A percentile compares a stretch with the other conserved stretches of the same genome.
Conservation (phyloP, 1,140 invertebrate species). For the Pararge aegeria region DNA sequence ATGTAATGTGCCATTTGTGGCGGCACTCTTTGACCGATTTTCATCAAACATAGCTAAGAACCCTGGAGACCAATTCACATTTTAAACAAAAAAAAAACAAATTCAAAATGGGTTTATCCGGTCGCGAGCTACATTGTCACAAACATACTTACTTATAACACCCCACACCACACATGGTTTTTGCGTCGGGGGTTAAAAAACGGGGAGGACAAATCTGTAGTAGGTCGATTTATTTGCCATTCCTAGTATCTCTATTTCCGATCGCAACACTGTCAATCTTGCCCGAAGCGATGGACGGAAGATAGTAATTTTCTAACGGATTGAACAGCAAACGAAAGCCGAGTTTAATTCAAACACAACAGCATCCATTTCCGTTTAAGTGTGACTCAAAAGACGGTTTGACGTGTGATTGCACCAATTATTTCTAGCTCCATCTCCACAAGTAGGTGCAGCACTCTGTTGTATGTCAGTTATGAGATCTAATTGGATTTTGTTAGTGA, state of each 20-base stretch:
- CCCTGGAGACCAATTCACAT: too few species aligned
- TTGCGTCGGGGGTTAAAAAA: too few species aligned
- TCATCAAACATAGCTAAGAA: too few species aligned
- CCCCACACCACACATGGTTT: too few species aligned
- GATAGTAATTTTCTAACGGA: constrained; percentile 32
- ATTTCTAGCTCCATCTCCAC: constrained; percentile 27
- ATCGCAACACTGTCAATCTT: constrained; percentile 32
- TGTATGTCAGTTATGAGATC: constrained; percentile 5
- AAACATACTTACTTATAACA: too few species aligned
- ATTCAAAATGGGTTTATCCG: too few species aligned
- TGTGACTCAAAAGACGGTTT: background rate
- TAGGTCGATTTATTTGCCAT: background rate
- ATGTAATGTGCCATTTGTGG: too few species aligned
- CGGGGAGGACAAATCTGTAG: too few species aligned
- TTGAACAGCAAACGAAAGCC: constrained; percentile 12
- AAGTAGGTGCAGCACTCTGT: background rate
- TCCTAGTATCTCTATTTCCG: constrained; percentile 14
- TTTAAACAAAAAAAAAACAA: too few species aligned
- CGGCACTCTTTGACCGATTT: too few species aligned
- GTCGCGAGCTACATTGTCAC: too few species aligned
- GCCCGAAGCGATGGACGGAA: constrained; percentile 36
- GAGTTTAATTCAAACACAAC: constrained; percentile 5
- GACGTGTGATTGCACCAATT: constrained; percentile 24
- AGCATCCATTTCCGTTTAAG: constrained; percentile 26
- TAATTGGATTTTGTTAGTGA: background rate